Percentiles rank a stretch among this genome's conserved stretches.
Conservation (phyloP, 2,797 vertebrate species). For the Epinephelus malabaricus region DNA sequence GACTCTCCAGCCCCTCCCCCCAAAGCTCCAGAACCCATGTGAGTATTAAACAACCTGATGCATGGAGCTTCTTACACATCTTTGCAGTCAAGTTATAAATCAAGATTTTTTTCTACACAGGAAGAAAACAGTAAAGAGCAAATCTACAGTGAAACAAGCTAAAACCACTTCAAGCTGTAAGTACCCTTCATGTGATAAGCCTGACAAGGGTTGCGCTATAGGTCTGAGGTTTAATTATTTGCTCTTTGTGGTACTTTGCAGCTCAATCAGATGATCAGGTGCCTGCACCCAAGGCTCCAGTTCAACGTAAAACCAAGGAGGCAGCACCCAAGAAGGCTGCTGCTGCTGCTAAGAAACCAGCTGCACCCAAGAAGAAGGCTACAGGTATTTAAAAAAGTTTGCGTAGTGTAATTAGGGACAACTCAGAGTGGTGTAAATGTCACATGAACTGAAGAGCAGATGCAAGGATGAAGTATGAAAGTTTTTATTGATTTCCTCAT, state of each 20-base stretch:
- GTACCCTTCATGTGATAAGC: conserved; percentile 20
- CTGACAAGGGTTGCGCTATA: not conserved
- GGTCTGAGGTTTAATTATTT: not conserved
- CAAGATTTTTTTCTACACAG: conserved; percentile 53
- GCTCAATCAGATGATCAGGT: conserved; percentile 66
- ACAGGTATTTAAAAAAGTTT: conserved; percentile 26
- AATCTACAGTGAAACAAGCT: conserved; percentile 50
- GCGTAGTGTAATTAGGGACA: not conserved
- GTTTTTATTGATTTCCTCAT: not conserved
- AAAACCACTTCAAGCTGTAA: conserved; percentile 72
- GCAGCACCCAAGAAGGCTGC: conserved; percentile 73
- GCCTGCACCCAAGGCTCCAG: conserved; percentile 59
- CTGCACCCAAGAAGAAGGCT: conserved; percentile 82
- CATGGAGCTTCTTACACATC: not conserved
- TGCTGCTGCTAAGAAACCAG: conserved; percentile 76
- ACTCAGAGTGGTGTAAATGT: not conserved
- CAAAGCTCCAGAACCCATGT: conserved; percentile 67
- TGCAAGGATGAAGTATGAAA: not conserved
- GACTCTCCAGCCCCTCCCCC: conserved; percentile 63
- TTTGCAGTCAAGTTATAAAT: not conserved
- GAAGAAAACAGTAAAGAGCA: conserved; percentile 74
- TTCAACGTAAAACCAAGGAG: conserved; percentile 72
- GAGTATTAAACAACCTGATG: conserved; percentile 24
- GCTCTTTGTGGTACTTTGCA: conserved; percentile 37
- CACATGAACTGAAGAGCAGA: not conserved